Evolutionary conservation across 2,797 vertebrate species (phyloP).

Genomic region (Todus mexicanus): DNA sequence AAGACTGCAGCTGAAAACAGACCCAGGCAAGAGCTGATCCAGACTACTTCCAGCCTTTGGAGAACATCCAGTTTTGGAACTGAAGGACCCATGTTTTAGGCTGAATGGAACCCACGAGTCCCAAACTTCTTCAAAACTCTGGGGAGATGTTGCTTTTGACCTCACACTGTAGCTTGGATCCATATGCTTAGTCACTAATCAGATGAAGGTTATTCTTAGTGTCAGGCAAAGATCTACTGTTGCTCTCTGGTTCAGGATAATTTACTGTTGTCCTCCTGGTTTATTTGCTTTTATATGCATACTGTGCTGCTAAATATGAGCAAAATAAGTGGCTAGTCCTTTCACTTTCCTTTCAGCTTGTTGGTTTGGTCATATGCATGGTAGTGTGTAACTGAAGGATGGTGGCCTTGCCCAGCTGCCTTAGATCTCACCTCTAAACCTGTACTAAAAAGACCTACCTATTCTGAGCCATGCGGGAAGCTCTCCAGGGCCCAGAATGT

Average conservation of each 20-base stretch:
- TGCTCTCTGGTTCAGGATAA: background rate
- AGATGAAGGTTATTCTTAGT: background rate
- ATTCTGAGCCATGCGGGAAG: background rate
- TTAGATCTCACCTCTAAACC: conserved; percentile 2
- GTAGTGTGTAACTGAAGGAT: background rate
- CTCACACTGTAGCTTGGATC: background rate
- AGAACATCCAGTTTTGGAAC: background rate
- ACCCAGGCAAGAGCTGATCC: background rate
- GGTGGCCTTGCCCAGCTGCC: background rate
- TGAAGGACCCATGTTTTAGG: background rate
- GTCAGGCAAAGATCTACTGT: background rate
- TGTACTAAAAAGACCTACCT: background rate
- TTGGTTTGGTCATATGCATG: background rate
- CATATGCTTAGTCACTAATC: background rate
- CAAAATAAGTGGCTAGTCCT: background rate
- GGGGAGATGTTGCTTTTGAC: background rate
- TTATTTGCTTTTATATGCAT: background rate
- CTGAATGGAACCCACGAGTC: background rate
- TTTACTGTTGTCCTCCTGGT: background rate
- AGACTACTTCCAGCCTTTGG: background rate
- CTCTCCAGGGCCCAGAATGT: background rate
- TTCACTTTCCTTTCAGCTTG: background rate
- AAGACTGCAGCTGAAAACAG: background rate
- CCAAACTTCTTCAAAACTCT: background rate
- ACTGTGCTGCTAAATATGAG: background rate